A percentile compares a stretch with the other conserved stretches of the same genome.
phyloP scores from a whole-genome alignment of 2,113 vertebrate genomes.

The Apeltes quadracus region DNA sequence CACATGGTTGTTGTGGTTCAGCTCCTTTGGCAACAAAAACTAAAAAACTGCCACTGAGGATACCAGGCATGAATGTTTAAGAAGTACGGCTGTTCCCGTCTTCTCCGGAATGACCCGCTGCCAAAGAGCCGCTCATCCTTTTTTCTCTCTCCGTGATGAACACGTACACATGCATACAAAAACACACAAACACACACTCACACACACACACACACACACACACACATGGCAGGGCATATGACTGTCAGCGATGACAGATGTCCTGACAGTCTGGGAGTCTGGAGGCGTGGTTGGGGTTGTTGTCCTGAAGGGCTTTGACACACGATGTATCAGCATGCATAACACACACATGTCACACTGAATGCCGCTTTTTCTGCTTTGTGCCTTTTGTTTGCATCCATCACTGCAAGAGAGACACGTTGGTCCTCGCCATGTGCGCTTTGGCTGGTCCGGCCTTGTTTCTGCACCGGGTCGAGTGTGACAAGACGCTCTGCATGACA shows the following conservation, averaged over 20 bases:
- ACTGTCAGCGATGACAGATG: constrained; percentile 82
- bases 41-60: constrained; percentile 25
- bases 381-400: constrained; percentile 28
- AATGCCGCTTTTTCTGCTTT: constrained; percentile 22
- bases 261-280: constrained; percentile 81
- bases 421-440: neutral
- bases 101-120: constrained; percentile 61
- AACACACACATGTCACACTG: constrained; percentile 66
- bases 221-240: constrained; percentile 67
- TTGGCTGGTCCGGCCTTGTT: neutral
- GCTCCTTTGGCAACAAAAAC: constrained; percentile 29
- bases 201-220: constrained; percentile 29
- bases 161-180: constrained; percentile 18
- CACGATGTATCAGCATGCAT: constrained; percentile 75
- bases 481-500: neutral
- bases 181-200: constrained; percentile 29
- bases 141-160: constrained; percentile 2
- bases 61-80: constrained; percentile 73
- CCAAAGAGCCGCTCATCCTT: constrained; percentile 58
- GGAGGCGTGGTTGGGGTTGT: constrained; percentile 71
- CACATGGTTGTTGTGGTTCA: neutral
- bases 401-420: neutral
- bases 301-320: constrained; percentile 77
- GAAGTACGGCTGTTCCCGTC: constrained; percentile 62
- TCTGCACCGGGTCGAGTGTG: neutral